phyloP scores from a whole-genome alignment of 2,113 vertebrate genomes.

The Charina bottae region DNA sequence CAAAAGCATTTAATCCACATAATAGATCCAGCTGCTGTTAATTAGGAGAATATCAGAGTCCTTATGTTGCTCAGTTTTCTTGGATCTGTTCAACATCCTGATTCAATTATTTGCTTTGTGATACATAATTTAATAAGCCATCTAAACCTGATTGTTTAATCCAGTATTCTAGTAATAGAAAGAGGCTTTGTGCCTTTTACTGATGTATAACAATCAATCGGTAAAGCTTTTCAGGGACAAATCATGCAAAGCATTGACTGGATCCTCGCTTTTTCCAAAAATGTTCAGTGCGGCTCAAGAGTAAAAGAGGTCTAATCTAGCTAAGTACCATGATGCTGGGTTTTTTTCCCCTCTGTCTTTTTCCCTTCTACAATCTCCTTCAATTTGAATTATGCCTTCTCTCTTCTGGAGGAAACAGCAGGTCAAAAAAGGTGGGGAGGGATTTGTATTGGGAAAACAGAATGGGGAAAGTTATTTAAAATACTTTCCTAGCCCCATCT shows the following conservation, averaged over 20 bases:
- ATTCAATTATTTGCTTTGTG: slow-evolving; percentile 34
- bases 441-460: not conserved
- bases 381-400: not conserved
- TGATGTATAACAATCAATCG: not conserved
- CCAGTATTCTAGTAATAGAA: not conserved
- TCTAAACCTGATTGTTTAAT: slow-evolving; percentile 27
- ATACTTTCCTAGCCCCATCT: not conserved
- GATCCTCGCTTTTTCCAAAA: not conserved
- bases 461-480: not conserved
- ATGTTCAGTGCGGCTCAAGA: not conserved
- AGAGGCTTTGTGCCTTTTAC: not conserved
- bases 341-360: not conserved
- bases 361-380: not conserved
- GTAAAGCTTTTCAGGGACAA: not conserved
- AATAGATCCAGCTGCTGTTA: slow-evolving; percentile 45
- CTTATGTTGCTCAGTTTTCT: slow-evolving; percentile 34
- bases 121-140: slow-evolving; percentile 31
- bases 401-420: not conserved
- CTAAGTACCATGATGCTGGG: not conserved
- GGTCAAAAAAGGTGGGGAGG: not conserved
- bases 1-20: not conserved
- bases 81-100: slow-evolving; percentile 14
- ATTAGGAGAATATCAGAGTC: slow-evolving; percentile 33
- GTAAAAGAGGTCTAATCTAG: no score
- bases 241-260: not conserved